phyloP scores from a whole-genome alignment of 2,113 vertebrate genomes.

The Plecturocebus donacophilus region DNA sequence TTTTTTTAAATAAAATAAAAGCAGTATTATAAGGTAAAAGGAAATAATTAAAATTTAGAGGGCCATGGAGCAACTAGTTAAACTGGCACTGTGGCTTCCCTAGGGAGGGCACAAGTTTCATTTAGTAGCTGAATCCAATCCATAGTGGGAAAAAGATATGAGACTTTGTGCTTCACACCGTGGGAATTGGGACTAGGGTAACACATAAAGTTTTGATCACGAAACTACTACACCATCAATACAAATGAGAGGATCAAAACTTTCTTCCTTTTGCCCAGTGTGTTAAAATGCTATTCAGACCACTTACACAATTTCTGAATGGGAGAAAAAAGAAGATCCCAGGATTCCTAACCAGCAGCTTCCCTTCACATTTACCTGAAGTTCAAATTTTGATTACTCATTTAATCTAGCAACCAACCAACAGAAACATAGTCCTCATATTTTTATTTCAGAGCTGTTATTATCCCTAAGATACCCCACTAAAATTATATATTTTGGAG shows the following conservation, averaged over 20 bases:
- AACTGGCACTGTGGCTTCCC: fast-evolving
- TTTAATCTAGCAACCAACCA: background rate
- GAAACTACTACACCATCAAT: background rate
- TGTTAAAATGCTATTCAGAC: background rate
- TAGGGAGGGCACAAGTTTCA: background rate
- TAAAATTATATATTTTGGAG: background rate
- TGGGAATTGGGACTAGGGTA: background rate
- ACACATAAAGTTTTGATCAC: background rate
- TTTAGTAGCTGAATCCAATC: background rate
- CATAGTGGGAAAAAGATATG: background rate
- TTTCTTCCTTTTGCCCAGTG: background rate
- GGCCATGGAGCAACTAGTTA: background rate
- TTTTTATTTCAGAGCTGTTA: background rate
- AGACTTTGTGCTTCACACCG: background rate
- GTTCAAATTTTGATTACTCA: background rate
- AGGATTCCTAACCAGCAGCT: background rate
- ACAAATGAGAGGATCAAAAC: background rate
- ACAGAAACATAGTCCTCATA: background rate
- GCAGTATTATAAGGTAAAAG: background rate
- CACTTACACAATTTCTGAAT: background rate
- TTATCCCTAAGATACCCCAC: background rate
- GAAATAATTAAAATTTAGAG: background rate
- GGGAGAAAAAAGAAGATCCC: background rate
- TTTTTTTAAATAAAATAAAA: constrained; percentile 19
- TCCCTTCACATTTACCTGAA: background rate